These are phyloP conservation scores for Sebastes steindachneri DNA, from an alignment of 2,797 vertebrate genomes.

Conservation along the genomic window DNA sequence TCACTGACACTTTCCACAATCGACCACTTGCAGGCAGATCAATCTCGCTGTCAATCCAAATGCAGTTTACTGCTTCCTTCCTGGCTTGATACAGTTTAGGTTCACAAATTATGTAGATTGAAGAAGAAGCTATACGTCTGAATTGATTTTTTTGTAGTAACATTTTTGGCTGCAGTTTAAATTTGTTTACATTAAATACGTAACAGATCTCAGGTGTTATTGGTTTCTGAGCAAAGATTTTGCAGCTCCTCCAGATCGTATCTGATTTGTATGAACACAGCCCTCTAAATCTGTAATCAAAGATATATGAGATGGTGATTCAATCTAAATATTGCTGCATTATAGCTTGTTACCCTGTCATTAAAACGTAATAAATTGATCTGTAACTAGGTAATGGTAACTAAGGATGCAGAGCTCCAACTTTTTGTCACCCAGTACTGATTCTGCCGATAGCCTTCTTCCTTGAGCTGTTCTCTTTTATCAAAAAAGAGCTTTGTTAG, in stretches of 20 bases:
- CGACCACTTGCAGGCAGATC: conserved; percentile 1
- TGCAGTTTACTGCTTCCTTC: background rate
- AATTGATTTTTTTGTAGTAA: background rate
- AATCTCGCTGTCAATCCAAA: conserved; percentile 5
- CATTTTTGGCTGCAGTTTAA: background rate
- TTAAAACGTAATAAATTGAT: background rate
- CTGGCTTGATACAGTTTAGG: background rate
- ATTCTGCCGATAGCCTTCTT: background rate
- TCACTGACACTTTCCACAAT: background rate
- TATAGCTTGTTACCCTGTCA: too few relatives aligned
- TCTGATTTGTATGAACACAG: background rate
- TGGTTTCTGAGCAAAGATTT: background rate
- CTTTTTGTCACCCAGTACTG: background rate
- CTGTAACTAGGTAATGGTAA: background rate
- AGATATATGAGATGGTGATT: background rate
- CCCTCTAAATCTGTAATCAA: background rate
- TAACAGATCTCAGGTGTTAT: background rate
- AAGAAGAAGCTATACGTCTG: background rate
- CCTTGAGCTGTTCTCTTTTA: too few relatives aligned
- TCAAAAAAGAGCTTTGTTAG: too few relatives aligned
- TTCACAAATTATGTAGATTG: background rate
- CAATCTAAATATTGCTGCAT: background rate
- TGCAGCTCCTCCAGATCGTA: background rate
- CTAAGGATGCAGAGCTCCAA: background rate
- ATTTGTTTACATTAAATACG: background rate